Base-by-base conservation (phyloP, 1,140 invertebrate species). In the Pantala flavescens region DNA sequence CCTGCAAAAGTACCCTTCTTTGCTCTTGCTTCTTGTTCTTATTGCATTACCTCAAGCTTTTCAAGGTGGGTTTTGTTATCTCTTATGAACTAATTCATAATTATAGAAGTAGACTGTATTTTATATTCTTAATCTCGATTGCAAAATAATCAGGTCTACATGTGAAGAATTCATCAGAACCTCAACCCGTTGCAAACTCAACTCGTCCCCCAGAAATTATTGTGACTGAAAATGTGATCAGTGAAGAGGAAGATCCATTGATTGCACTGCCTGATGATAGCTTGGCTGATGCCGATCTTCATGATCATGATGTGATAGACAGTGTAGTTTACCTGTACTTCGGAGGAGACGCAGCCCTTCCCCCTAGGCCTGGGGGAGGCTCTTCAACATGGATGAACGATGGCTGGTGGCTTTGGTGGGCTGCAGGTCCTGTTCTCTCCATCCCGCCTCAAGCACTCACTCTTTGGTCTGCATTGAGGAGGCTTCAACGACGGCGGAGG, bases 311-410 rank as follows among this genome's bases (percentile, higher is more conserved):
- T 78, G 82, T 84, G 71, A 87, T 87, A 73, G 86, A 87, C 78
- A 85, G 84, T 76, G 82, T 87, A 72, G 86, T 86, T 85, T 87
- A 86, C 76, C 84, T 87, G 23, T 86, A 87, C 78, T 87, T 86
- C 79, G 86, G 85, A 63, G 78, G 36, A 14, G 49, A 63, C 12
- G 49, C 49, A 3, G 49, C 49, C 3, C 49, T 63, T 14, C n/a
- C 49, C 5, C 49, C 49, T 19, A 63, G 49, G 12, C 5, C 49
- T 63, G 49, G 16, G 3, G 49, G 49, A 21, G 49, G 49, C 16
- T 63, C 49, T 7, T 63, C 49, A 21, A 63, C 49, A 63, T 63
- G 49, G 49, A 63, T 63, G 49, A 63, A 63, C 12, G 49, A 63
- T 63, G 49, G 49, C 49, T 63, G 49, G 49, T 63, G 49, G 49